Percentiles rank a stretch among this genome's conserved stretches.
These are phyloP conservation scores for Neolamprologus caudopunctatus DNA, from an alignment of 2,113 vertebrate genomes.

Conservation along the genomic window DNA sequence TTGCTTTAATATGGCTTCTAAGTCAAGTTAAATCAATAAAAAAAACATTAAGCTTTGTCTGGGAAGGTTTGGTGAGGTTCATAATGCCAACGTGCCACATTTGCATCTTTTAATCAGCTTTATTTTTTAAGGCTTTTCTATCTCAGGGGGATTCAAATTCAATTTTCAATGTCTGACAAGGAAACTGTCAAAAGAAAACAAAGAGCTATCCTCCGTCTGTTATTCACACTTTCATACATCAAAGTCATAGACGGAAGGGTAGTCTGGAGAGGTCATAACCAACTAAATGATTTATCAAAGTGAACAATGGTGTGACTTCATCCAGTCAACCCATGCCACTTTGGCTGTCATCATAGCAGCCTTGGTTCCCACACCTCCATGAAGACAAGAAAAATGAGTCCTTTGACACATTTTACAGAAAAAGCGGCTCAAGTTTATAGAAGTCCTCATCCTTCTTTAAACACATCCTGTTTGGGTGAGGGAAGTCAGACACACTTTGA, in stretches of 20 bases:
- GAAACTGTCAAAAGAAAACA: slow-evolving; percentile 25
- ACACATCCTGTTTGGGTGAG: slow-evolving; percentile 64
- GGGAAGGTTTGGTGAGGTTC: background rate
- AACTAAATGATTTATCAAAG: slow-evolving; percentile 46
- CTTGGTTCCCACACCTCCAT: slow-evolving; percentile 66
- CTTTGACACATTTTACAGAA: slow-evolving; percentile 58
- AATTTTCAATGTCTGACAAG: slow-evolving; percentile 2
- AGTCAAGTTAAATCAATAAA: background rate
- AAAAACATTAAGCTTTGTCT: background rate
- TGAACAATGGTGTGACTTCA: slow-evolving; percentile 70
- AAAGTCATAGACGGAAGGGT: slow-evolving; percentile 43
- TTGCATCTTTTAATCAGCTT: background rate
- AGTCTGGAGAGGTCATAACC: slow-evolving; percentile 31
- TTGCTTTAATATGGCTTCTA: background rate
- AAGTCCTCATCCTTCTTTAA: slow-evolving; percentile 48
- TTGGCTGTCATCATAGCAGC: slow-evolving; percentile 52
- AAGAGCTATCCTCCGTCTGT: background rate
- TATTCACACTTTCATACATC: slow-evolving; percentile 56
- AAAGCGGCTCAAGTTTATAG: slow-evolving; percentile 28
- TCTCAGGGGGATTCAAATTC: background rate
- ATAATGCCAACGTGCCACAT: background rate
- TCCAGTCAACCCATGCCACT: slow-evolving; percentile 15
- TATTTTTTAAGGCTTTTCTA: background rate
- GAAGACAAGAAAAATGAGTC: slow-evolving; percentile 43
- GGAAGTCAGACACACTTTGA: slow-evolving; percentile 38